Base-by-base conservation (phyloP, 2,888 invertebrate species). In the Catocala nupta region DNA sequence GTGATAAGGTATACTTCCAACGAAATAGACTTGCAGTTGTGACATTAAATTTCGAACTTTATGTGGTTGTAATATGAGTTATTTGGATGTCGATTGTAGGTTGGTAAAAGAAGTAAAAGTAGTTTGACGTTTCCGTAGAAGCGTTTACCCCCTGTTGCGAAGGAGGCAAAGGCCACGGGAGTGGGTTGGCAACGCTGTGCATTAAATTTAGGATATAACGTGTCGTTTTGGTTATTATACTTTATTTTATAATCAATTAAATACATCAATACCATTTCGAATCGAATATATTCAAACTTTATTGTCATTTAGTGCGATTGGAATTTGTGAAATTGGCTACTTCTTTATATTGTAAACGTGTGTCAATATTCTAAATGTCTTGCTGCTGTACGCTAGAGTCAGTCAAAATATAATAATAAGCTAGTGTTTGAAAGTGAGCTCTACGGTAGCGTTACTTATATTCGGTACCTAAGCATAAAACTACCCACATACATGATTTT, bases 131-230 rank as follows among this genome's bases (percentile, higher is more conserved):
- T 77, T 75, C 70, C 66, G 64, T 77, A 59, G 79, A 78, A 77
- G 78, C 72, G 73, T 75, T 78, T 62, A 71, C 81, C 77, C 77
- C 84, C 83, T 62, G 80, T 65, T 51, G 84, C 25, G 81, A 52
- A 70, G 54, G 73, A 73, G 70, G 72, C 77, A 82, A 79, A 82
- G 78, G 77, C 82, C 62, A 72, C 47, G 25, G 50, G 39, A 68
- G 59, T 71, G 65, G 67, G 63, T 42, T 71, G 65, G 47, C 70
- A 59, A 74, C 51, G 45, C 47, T 51, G 53, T 59, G 63, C 59
- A 76, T 65, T 66, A 76, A 70, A 66, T 65, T 56, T 63, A 39
- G 64, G 72, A 78, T 48, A 68, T 73, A 59, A 73, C 63, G 55
- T 54, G 59, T 51, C 47, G 57, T 34, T 56, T 65, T 55, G 12